phyloP scores from a whole-genome alignment of 2,797 vertebrate species.

The Falco rusticolus region DNA sequence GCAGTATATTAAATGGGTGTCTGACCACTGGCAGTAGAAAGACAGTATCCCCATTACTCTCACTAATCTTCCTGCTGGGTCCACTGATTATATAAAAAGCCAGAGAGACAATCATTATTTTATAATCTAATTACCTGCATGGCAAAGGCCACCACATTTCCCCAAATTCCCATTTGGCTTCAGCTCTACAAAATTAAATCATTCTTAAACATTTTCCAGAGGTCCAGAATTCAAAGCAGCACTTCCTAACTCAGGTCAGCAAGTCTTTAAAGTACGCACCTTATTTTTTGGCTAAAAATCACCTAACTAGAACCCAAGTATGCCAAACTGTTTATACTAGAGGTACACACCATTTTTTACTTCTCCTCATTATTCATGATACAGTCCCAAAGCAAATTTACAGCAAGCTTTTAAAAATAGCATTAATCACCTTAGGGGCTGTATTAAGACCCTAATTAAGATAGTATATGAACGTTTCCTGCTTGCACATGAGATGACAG shows the following conservation, averaged over 20 bases:
- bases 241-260: not conserved
- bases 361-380: not conserved
- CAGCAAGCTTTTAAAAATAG: constrained; percentile 52
- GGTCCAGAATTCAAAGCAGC: not conserved
- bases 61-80: not conserved
- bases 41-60: not conserved
- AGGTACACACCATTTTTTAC: not conserved
- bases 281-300: not conserved
- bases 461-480: not conserved
- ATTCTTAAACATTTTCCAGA: constrained; percentile 1
- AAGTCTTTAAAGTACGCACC: not conserved
- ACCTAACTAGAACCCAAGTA: not conserved
- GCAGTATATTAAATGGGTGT: not conserved
- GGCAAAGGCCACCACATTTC: constrained; percentile 5
- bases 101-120: not conserved
- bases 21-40: not conserved
- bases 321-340: not conserved
- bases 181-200: not conserved
- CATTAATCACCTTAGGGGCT: constrained; percentile 26
- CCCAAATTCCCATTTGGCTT: not conserved
- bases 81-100: not conserved
- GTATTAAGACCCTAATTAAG: constrained; percentile 47
- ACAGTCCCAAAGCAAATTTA: constrained; percentile 35
- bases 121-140: constrained; percentile 21
- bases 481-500: not conserved